These are phyloP conservation scores for Copidosoma aretas DNA, from an alignment of 2,888 invertebrate genomes.

Conservation along the genomic window DNA sequence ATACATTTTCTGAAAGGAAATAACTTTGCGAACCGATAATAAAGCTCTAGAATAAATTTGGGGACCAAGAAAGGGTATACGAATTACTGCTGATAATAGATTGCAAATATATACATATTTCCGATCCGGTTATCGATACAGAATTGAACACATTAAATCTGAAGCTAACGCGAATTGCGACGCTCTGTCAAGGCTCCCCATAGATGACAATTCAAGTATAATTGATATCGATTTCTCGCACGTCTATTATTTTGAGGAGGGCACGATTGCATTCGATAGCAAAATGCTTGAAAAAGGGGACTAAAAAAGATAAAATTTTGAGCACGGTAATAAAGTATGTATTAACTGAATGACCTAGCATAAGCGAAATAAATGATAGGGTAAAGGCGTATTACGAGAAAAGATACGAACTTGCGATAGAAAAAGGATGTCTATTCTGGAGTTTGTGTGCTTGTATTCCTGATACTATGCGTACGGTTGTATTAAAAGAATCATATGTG, in stretches of 20 bases:
- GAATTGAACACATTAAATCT: neutral
- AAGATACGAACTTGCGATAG: too few relatives aligned
- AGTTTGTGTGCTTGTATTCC: too few relatives aligned
- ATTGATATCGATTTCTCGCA: neutral
- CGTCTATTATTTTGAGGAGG: neutral
- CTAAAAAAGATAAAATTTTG: neutral
- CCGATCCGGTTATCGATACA: neutral
- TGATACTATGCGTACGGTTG: too few relatives aligned
- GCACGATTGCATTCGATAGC: neutral
- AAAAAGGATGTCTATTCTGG: too few relatives aligned
- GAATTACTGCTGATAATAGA: neutral
- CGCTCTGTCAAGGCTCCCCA: neutral
- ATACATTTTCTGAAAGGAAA: conserved; percentile 37
- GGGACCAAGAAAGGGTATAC: neutral
- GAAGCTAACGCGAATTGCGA: neutral
- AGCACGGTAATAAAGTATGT: neutral
- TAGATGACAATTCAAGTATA: neutral
- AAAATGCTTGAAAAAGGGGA: neutral
- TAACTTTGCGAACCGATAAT: conserved; percentile 52
- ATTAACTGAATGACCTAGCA: neutral
- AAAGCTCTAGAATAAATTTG: neutral
- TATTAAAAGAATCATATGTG: too few relatives aligned
- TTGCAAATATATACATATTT: neutral
- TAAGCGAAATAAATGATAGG: too few relatives aligned
- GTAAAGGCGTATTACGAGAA: neutral